A percentile compares a stretch with the other conserved stretches of the same genome.
Evolutionary conservation across 2,888 invertebrate species (phyloP).

Genomic region (Camptogramma bilineatum): DNA sequence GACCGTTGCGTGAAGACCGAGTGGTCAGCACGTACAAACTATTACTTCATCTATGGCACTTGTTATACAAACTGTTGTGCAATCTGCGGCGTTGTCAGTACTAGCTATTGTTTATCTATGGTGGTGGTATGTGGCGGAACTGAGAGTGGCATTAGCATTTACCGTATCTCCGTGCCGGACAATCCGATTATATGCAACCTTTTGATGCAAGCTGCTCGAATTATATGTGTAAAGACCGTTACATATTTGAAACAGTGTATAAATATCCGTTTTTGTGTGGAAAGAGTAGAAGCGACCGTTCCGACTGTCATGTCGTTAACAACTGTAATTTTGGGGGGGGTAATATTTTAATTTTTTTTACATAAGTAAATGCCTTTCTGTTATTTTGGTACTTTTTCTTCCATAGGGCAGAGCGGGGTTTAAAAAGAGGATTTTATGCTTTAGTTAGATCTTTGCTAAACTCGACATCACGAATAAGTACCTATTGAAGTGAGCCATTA

Average conservation of each 20-base stretch:
- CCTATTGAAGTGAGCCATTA: background rate
- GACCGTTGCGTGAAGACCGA: slow-evolving; percentile 51
- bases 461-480: background rate
- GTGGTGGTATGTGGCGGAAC: slow-evolving; percentile 75
- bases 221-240: slow-evolving; percentile 1
- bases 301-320: too few relatives aligned
- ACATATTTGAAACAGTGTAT: slow-evolving; percentile 4
- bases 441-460: too few relatives aligned
- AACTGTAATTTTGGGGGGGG: too few relatives aligned
- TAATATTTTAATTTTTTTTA: too few relatives aligned
- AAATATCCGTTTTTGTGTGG: background rate
- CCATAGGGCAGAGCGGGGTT: too few relatives aligned
- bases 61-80: slow-evolving; percentile 8
- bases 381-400: too few relatives aligned
- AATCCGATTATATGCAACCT: slow-evolving; percentile 38
- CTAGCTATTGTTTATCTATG: slow-evolving; percentile 26
- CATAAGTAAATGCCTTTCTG: too few relatives aligned
- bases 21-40: slow-evolving; percentile 38
- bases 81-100: slow-evolving; percentile 6
- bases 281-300: background rate
- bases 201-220: slow-evolving; percentile 26
- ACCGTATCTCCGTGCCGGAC: slow-evolving; percentile 62
- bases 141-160: slow-evolving; percentile 74
- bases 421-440: too few relatives aligned
- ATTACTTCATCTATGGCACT: background rate